Conservation (phyloP, 1,140 invertebrate species). For the Cydia splendana region DNA sequence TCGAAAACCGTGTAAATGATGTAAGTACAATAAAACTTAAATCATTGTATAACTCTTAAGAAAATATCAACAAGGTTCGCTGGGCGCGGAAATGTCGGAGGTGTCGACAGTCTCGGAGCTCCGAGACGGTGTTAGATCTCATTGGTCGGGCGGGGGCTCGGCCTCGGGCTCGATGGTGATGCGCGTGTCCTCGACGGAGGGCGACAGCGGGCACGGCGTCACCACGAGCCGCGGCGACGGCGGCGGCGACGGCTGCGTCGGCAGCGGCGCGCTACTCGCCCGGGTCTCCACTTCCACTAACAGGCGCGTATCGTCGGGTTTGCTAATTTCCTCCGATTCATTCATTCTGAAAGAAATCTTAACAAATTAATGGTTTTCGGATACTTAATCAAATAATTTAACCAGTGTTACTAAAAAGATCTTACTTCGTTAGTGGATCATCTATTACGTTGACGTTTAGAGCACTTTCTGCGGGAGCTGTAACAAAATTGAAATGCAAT, state of each 20-base stretch:
- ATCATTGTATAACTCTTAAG: slow-evolving; percentile 46
- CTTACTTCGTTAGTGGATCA: slow-evolving; percentile 56
- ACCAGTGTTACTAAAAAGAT: slow-evolving; percentile 11
- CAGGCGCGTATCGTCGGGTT: slow-evolving; percentile 50
- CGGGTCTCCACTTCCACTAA: slow-evolving; percentile 55
- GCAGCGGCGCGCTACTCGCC: slow-evolving; percentile 58
- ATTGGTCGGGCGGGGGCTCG: slow-evolving; percentile 41
- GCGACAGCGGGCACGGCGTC: slow-evolving; percentile 34
- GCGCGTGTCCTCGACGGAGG: slow-evolving; percentile 48
- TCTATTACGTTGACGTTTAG: slow-evolving; percentile 52
- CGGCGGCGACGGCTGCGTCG: slow-evolving; percentile 47
- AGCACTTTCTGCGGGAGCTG: slow-evolving; percentile 56
- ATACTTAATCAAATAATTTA: not conserved
- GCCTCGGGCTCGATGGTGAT: slow-evolving; percentile 44
- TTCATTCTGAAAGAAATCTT: slow-evolving; percentile 47
- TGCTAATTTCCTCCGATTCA: slow-evolving; percentile 40
- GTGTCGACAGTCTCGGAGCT: slow-evolving; percentile 38
- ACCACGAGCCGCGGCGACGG: slow-evolving; percentile 42
- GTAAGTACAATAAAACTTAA: slow-evolving; percentile 42
- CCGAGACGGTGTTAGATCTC: slow-evolving; percentile 44
- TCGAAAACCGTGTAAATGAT: slow-evolving; percentile 47
- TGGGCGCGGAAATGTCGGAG: slow-evolving; percentile 3
- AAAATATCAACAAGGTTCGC: slow-evolving; percentile 47
- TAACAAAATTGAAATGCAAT: slow-evolving; percentile 44
- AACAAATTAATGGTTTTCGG: not conserved